Evolutionary conservation across 2,797 vertebrate genomes (phyloP), one percentile per base, ranked within the genome.

Genomic region (Leptatherina wallacei): DNA sequence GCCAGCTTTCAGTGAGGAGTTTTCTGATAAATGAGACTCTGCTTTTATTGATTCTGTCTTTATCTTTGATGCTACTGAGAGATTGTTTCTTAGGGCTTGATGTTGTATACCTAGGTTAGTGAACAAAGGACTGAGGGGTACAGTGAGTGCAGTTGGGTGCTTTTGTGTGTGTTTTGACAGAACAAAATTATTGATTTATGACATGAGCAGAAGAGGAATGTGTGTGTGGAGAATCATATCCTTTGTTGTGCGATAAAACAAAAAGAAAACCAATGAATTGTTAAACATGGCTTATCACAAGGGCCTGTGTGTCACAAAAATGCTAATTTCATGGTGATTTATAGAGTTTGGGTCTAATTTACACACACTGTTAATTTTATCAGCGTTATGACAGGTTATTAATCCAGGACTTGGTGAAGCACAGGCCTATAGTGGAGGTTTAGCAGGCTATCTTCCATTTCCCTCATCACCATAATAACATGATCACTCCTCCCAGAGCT

Each of bases 121-220:
- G 79, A 85, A 91, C 76, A 91, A 88, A 86, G 82, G 71, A 68
- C 44, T 18, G 42, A 42, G 57, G 30, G 69, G 75, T 67, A 75
- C 36, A 55, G 7, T 57, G 55, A 63, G 56, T 69, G 60, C 54
- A 56, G 36, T 29, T 68, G 30, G 44, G 56, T 68, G 29, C 47
- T 38, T 63, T 47, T 71, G 74, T 69, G 52, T 76, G 56, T 80
- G 75, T 76, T 77, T 84, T 83, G 66, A 84, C 54, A 69, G 67
- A 80, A 63, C 40, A 67, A 77, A 77, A 67, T 56, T 81, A 91
- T 85, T 92, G 87, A 91, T 91, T 91, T 82, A 84, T 76, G 58
- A 79, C 69, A 54, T 68, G 68, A 87, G 86, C 78, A 89, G 81
- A 79, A 80, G 72, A 71, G 20, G 7, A 70, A 60, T 42, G 35